Conservation (phyloP, 2,797 vertebrate species). For the Acanthurus tractus region DNA sequence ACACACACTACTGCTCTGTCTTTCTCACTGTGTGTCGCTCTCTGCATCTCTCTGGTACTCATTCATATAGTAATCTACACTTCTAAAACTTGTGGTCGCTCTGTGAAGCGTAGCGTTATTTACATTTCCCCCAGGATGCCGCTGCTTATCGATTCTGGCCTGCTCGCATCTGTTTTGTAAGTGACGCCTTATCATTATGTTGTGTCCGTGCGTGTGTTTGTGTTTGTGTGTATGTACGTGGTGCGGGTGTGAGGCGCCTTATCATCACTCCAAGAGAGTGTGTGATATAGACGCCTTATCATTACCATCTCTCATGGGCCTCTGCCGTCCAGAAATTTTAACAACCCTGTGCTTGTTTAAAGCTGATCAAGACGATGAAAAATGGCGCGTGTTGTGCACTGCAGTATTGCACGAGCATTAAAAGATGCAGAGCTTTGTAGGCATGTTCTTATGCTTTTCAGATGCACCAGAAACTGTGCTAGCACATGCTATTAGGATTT, state of each 20-base stretch:
- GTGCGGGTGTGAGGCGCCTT: slow-evolving; percentile 33
- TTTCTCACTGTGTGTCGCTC: slow-evolving; percentile 20
- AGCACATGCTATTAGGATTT: slow-evolving; percentile 3
- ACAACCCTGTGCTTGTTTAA: slow-evolving; percentile 51
- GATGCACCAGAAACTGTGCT: background rate
- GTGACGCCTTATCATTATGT: slow-evolving; percentile 48
- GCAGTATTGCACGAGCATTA: slow-evolving; percentile 1
- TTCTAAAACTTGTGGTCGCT: slow-evolving; percentile 43
- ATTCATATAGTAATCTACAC: slow-evolving; percentile 56
- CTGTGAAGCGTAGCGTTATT: slow-evolving; percentile 51
- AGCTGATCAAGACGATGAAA: slow-evolving; percentile 36
- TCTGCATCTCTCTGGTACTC: slow-evolving; percentile 36
- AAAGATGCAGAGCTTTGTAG: too few relatives aligned
- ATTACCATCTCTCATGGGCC: slow-evolving; percentile 60
- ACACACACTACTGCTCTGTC: background rate
- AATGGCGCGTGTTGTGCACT: slow-evolving; percentile 13
- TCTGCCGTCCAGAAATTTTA: slow-evolving; percentile 64
- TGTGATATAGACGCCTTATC: slow-evolving; percentile 53
- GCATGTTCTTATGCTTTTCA: background rate
- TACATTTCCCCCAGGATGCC: slow-evolving; percentile 56
- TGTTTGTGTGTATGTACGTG: slow-evolving; percentile 8
- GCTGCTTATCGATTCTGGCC: slow-evolving; percentile 61
- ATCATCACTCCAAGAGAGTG: slow-evolving; percentile 44
- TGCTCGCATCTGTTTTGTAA: slow-evolving; percentile 48
- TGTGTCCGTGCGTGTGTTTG: slow-evolving; percentile 13